Base-by-base conservation (phyloP, 2,888 invertebrate species). In the Allolobophora icterica region DNA sequence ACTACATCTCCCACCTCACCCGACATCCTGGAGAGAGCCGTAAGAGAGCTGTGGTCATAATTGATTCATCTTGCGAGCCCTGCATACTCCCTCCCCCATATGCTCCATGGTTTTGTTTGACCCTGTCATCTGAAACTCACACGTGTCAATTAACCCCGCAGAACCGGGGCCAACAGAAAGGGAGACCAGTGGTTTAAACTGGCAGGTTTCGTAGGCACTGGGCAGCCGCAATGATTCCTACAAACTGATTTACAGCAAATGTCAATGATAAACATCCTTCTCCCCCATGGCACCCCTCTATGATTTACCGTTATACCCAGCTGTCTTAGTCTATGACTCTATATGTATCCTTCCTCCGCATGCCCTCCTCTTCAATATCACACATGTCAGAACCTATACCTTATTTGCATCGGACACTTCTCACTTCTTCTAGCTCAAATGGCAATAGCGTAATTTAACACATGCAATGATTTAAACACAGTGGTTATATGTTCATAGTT, bases 181-280 rank as follows among this genome's bases (percentile, higher is more conserved):
- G 24, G n/a, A 71, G 30, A n/a, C n/a, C n/a, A n/a, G n/a, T 30
- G 71, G 71, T n/a, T 71, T 71, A 71, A 71, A 71, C 71, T 71
- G 30, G 71, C 71, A 71, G 30, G 71, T 71, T 71, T n/a, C 71
- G 30, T 71, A 0, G 71, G 52, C 52, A 52, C n/a, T n/a, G n/a
- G 52, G 21, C 52, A 52, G 45, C 45, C 45, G n/a, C 52, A 71
- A n/a, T n/a, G 30, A 71, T n/a, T 71, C 13, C 71, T n/a, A 71
- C n/a, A 71, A n/a, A 71, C 71, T 71, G 71, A 71, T 71, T 71
- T 71, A 71, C 71, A 13, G 71, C 71, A 71, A 71, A 1, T 71
- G 71, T 71, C 71, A 71, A 71, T 71, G 71, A 71, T 30, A 71
- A 71, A 71, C 71, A 71, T n/a, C 71, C 71, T n/a, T 71, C 30